These are phyloP conservation scores for Rapana venosa DNA, from an alignment of 2,888 invertebrate genomes.

Conservation along the genomic window DNA sequence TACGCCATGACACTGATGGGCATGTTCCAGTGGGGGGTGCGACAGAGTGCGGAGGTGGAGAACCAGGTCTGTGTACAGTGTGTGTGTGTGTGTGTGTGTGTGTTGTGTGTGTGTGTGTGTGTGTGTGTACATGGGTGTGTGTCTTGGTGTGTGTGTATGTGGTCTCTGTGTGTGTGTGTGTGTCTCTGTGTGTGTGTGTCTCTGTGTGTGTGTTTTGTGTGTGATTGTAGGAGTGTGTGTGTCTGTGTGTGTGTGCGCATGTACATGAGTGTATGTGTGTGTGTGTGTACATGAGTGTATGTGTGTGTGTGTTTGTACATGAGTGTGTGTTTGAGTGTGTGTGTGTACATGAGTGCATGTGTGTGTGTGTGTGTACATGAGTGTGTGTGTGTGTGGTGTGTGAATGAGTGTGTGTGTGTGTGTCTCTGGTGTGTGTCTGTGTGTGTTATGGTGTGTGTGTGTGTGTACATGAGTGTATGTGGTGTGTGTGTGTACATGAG, in stretches of 20 bases:
- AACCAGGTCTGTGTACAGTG: conserved; percentile 76
- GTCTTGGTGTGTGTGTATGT: neutral
- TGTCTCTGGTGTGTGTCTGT: no score
- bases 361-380: neutral
- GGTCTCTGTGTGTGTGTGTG: neutral
- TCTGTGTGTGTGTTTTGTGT: neutral
- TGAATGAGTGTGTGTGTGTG: no score
- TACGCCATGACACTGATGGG: conserved; percentile 83
- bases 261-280: neutral
- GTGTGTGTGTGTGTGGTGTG: no score
- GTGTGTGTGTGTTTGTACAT: neutral
- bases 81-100: neutral
- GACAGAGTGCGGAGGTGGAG: conserved; percentile 88
- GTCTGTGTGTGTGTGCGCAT: neutral
- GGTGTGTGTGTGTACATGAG: no score
- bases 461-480: no score
- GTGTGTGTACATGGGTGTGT: neutral
- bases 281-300: neutral
- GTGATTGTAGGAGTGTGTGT: neutral
- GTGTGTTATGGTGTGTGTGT: no score
- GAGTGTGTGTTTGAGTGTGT: no score
- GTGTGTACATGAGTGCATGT: neutral
- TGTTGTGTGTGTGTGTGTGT: neutral
- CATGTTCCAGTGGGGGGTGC: conserved; percentile 94
- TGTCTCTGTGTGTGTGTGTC: no score